phyloP scores from a whole-genome alignment of 23 tunicate genomes.

The Corella eumyota region DNA sequence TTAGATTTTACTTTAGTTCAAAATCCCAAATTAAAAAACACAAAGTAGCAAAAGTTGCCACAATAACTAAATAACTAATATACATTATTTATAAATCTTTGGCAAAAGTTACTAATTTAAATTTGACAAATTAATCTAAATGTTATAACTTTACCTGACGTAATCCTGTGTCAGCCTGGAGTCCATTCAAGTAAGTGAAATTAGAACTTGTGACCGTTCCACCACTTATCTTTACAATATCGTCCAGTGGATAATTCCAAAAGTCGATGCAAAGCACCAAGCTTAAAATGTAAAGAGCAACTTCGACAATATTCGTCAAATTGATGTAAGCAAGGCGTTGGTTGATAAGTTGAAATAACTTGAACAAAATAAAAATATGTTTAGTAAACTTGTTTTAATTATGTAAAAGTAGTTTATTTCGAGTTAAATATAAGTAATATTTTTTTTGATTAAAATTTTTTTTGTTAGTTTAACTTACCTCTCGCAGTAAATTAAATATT shows the following conservation, averaged over 20 bases:
- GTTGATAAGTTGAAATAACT: slow-evolving; percentile 55
- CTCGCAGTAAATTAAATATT: slow-evolving; percentile 62
- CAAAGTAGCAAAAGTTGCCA: too few species aligned
- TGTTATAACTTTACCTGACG: slow-evolving; percentile 87
- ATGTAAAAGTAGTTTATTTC: not conserved
- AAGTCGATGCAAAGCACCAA: slow-evolving; percentile 50
- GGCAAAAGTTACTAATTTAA: too few species aligned
- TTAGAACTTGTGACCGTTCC: not conserved
- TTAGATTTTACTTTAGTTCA: too few species aligned
- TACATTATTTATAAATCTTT: too few species aligned
- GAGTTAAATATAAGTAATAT: not conserved
- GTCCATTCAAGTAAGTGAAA: slow-evolving; percentile 9
- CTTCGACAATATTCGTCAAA: slow-evolving; percentile 67
- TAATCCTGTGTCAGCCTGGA: slow-evolving; percentile 73
- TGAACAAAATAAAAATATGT: not conserved
- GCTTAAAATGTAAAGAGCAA: slow-evolving; percentile 54
- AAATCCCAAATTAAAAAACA: too few species aligned
- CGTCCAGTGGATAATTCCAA: slow-evolving; percentile 20
- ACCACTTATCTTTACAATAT: slow-evolving; percentile 21
- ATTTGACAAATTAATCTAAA: too few species aligned
- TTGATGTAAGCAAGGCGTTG: slow-evolving; percentile 50
- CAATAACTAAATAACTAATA: too few species aligned
- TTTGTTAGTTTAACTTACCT: slow-evolving; percentile 27
- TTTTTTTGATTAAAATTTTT: too few species aligned
- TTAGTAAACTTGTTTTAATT: not conserved